phyloP scores from a whole-genome alignment of 1,140 invertebrate species.

The Conus ventricosus region DNA sequence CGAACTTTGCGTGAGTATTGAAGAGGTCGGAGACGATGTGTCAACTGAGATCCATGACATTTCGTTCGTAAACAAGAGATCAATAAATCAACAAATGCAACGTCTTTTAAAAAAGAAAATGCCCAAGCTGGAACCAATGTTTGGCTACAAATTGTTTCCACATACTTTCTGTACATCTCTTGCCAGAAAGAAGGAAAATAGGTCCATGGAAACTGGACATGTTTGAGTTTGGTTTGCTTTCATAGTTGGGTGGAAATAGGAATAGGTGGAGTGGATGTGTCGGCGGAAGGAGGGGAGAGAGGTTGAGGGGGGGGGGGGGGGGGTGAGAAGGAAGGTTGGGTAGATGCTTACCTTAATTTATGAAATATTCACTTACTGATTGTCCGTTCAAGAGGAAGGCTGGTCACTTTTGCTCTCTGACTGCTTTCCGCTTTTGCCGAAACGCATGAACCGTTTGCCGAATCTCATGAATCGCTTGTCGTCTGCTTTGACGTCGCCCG shows the following conservation, averaged over 20 bases:
- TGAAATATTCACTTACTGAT: not conserved
- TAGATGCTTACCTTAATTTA: not conserved
- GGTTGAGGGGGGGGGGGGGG: no score
- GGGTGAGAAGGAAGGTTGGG: no score
- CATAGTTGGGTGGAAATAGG: not conserved
- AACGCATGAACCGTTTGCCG: slow-evolving; percentile 58
- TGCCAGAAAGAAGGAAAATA: not conserved
- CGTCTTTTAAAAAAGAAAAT: not conserved
- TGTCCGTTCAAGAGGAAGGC: slow-evolving; percentile 46
- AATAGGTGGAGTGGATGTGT: no score
- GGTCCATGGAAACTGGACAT: not conserved
- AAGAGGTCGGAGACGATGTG: not conserved
- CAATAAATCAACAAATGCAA: not conserved
- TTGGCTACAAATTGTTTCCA: no score
- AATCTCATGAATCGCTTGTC: slow-evolving; percentile 68
- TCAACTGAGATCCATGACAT: not conserved
- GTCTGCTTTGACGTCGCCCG: slow-evolving; percentile 29
- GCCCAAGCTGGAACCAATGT: not conserved
- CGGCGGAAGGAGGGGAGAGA: no score
- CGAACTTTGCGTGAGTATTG: not conserved
- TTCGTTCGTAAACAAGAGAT: slow-evolving; percentile 3
- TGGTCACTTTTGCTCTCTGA: slow-evolving; percentile 48
- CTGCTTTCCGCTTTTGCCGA: slow-evolving; percentile 48
- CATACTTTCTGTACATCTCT: not conserved
- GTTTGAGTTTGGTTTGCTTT: not conserved